Evolutionary conservation across 1,140 invertebrate species (phyloP).

Genomic region (Luehdorfia chinensis): DNA sequence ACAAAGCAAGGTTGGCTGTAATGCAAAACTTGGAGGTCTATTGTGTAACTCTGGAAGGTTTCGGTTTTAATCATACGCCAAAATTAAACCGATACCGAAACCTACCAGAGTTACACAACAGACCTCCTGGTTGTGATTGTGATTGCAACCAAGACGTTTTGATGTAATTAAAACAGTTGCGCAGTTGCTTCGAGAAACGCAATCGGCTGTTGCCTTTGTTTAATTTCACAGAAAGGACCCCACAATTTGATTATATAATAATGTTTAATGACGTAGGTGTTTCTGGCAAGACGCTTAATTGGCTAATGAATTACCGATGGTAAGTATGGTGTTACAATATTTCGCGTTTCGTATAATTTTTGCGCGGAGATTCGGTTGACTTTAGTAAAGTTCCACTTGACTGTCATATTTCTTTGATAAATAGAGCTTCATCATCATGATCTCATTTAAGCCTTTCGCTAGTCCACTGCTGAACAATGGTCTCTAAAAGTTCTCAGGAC

Average conservation of each 20-base stretch:
- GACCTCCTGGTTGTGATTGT: no score
- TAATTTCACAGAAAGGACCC: constrained; percentile 11
- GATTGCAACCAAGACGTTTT: no score
- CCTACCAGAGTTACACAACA: no score
- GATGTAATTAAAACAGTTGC: background rate
- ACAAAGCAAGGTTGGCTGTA: no score
- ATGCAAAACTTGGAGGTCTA: no score
- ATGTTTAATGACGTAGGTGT: constrained; percentile 11
- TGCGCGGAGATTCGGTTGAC: background rate
- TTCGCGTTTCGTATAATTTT: background rate
- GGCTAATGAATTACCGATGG: constrained; percentile 14
- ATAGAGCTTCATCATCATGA: no score
- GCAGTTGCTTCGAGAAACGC: background rate
- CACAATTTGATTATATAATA: no score
- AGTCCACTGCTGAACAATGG: no score
- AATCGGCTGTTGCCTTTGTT: constrained; percentile 14
- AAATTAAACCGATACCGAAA: background rate
- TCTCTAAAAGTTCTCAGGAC: no score
- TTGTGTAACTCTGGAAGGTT: background rate
- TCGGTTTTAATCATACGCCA: background rate
- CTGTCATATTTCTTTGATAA: no score
- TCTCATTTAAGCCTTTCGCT: no score
- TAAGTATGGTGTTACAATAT: constrained; percentile 1
- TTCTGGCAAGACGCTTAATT: background rate
- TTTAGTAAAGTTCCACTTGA: no score